A percentile compares a stretch with the other conserved stretches of the same genome.
These are phyloP conservation scores for Siphlonurus alternatus DNA, from an alignment of 2,888 invertebrate genomes.

Conservation along the genomic window DNA sequence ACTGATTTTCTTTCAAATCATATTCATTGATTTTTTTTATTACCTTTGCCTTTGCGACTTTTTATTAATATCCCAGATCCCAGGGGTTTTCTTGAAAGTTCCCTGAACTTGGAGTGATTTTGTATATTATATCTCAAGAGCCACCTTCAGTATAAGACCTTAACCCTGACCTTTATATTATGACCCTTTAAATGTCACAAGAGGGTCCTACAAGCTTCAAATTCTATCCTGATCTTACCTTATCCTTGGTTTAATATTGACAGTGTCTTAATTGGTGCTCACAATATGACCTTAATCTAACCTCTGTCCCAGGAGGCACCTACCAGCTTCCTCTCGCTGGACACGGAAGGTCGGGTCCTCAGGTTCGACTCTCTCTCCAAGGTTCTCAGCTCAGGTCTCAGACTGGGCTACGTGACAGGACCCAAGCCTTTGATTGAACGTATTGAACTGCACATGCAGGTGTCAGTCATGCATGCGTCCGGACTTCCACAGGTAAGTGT, in stretches of 20 bases:
- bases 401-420: slow-evolving; percentile 57
- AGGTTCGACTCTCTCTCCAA: slow-evolving; percentile 66
- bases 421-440: slow-evolving; percentile 43
- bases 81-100: no score
- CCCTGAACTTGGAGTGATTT: no score
- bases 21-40: background rate
- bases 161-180: no score
- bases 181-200: no score
- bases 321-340: slow-evolving; percentile 52
- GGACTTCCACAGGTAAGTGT: slow-evolving; percentile 47
- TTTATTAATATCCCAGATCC: no score
- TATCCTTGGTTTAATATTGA: no score
- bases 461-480: slow-evolving; percentile 44
- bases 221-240: no score
- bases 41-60: no score
- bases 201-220: no score
- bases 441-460: slow-evolving; percentile 53
- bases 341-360: slow-evolving; percentile 56
- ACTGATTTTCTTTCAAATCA: no score
- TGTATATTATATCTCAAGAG: no score
- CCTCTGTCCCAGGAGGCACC: slow-evolving; percentile 28
- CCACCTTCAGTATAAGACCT: no score
- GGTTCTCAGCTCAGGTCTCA: slow-evolving; percentile 47
- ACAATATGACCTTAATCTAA: background rate
- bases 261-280: background rate